Evolutionary conservation across 2,797 vertebrate genomes (phyloP).

Genomic region (Otolemur crassicaudatus): DNA sequence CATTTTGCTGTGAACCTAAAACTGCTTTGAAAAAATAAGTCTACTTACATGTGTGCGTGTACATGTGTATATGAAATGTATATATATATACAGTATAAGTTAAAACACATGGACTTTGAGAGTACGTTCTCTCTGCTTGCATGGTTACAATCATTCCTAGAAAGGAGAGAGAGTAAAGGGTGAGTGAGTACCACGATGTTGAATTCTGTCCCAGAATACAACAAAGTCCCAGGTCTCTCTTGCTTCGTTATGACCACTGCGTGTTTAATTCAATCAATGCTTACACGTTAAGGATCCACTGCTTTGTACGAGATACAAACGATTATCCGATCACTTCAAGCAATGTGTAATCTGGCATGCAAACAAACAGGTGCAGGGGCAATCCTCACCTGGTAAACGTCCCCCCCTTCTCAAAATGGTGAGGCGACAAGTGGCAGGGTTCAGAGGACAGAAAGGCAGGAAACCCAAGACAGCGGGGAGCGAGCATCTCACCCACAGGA

Average conservation of each 20-base stretch:
- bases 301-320: not conserved
- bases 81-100: not conserved
- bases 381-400: not conserved
- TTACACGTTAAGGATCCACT: fast-evolving
- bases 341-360: not conserved
- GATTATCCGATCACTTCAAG: not conserved
- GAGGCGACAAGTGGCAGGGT: not conserved
- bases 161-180: not conserved
- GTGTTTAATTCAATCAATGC: not conserved
- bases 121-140: not conserved
- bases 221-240: not conserved
- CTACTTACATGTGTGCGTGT: fast-evolving
- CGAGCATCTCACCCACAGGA: not conserved
- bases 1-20: not conserved
- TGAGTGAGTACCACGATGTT: not conserved
- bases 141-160: too few species aligned
- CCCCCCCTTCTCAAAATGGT: not conserved
- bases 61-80: not conserved
- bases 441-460: not conserved
- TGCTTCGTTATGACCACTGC: fast-evolving
- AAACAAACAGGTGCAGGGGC: not conserved
- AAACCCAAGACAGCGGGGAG: not conserved
- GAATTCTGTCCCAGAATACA: not conserved
- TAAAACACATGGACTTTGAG: not conserved
- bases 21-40: not conserved